A percentile compares a stretch with the other conserved stretches of the same genome.
phyloP scores from a whole-genome alignment of 2,113 vertebrate species.

The Pteronura brasiliensis region DNA sequence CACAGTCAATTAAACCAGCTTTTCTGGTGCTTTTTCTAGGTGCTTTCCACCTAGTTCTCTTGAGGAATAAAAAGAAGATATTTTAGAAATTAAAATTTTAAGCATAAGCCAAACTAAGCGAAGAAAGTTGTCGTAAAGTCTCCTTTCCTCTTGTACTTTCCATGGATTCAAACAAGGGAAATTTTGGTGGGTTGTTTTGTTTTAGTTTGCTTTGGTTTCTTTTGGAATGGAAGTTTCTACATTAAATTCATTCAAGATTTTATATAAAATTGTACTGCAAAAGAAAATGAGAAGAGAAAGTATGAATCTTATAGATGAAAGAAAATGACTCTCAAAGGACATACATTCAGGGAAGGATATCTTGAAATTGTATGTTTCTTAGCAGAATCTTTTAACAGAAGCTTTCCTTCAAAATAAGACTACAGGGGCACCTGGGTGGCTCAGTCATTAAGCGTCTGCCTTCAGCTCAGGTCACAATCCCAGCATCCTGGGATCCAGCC shows the following conservation, averaged over 20 bases:
- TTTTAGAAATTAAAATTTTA: constrained; percentile 12
- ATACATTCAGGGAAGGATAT: not conserved
- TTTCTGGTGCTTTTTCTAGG: not conserved
- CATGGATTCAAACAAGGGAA: not conserved
- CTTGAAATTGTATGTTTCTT: not conserved
- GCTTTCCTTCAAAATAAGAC: constrained; percentile 1
- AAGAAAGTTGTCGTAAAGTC: not conserved
- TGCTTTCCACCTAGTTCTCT: not conserved
- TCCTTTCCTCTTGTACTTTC: not conserved
- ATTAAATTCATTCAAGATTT: not conserved
- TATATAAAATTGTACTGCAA: not conserved
- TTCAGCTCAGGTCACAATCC: too few species aligned
- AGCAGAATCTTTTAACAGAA: not conserved
- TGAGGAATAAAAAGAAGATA: not conserved
- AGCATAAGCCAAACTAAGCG: constrained; percentile 26
- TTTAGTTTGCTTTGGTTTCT: not conserved
- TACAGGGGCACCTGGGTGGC: not conserved
- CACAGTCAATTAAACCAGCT: not conserved
- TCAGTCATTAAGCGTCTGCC: too few species aligned
- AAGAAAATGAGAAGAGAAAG: not conserved
- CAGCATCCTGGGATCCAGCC: too few species aligned
- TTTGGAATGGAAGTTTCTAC: not conserved
- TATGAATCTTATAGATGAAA: not conserved
- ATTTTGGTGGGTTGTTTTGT: not conserved
- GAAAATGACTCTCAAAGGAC: constrained; percentile 24